Base-by-base conservation (phyloP, 2,113 vertebrate species). In the Solea senegalensis region DNA sequence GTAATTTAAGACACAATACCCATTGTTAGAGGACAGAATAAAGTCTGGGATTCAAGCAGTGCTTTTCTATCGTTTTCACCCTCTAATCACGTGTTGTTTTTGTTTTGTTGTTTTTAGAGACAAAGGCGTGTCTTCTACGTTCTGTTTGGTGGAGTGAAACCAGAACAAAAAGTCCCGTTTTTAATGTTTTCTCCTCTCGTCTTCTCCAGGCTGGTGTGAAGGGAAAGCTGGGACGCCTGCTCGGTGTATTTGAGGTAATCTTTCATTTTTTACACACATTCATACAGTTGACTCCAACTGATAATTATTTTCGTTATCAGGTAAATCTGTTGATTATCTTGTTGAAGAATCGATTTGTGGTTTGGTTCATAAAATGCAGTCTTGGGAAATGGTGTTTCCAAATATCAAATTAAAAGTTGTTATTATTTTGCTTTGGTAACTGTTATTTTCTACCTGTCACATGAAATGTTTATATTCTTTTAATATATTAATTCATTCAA, bases 211-310 rank as follows among this genome's bases (percentile, higher is more conserved):
- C 98, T 79, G 98, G 98, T 76, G 98, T 99, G 65, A 98, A 97
- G 94, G 98, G 98, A 84, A 96, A 96, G 21, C 91, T 99, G 70
- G 97, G 97, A 91, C 96, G 97, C 90, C 91, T 99, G 83, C 95
- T 99, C 39, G 98, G 98, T 67, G 95, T 98, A 72, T 99, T 99
- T 81, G 98, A 98, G 95, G 98, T 99, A 89, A 95, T 94, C 10
- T 12, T 39, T 40, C 21, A 21, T 21, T 21, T 21, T 21, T 21
- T 21, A 21, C 21, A 21, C 21, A 34, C 34, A 34, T 34, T 34
- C 34, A 34, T 4, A 34, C 34, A 34, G 3, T 34, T 34, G 34
- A 6, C 34, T 34, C 34, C 34, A 34, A 34, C 34, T 34, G 5
- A 34, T 34, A 34, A 34, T 34, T 34, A 34, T 34, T 34, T 34